These are phyloP conservation scores for Pipistrellus nathusii DNA, from an alignment of 2,797 vertebrate genomes.

Conservation along the genomic window DNA sequence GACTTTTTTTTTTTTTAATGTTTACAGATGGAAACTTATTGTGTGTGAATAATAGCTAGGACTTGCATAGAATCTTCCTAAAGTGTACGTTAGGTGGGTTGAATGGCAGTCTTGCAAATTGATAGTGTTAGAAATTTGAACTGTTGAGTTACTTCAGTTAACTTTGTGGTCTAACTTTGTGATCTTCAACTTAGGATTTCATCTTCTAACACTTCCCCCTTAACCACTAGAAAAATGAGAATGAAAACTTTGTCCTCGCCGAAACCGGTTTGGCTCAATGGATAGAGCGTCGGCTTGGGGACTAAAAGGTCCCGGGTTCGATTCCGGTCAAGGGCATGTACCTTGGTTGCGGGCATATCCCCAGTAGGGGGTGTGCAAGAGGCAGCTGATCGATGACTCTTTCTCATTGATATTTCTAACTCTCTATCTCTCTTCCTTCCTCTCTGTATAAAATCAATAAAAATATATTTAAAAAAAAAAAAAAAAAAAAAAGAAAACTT, in stretches of 20 bases:
- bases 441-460: too few species aligned
- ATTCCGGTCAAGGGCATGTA: too few species aligned
- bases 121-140: slow-evolving; percentile 21
- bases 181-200: slow-evolving; percentile 38
- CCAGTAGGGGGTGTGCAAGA: too few species aligned
- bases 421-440: too few species aligned
- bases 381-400: too few species aligned
- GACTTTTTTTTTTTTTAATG: background rate
- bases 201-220: background rate
- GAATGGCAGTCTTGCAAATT: background rate
- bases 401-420: too few species aligned
- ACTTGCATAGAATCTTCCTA: background rate
- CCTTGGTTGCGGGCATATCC: too few species aligned
- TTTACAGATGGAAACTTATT: background rate
- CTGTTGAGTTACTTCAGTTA: background rate
- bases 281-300: too few species aligned
- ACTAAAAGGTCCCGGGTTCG: too few species aligned
- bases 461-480: too few species aligned
- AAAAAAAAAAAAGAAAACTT: too few species aligned
- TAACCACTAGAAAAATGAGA: background rate
- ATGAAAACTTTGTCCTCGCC: background rate
- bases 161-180: background rate
- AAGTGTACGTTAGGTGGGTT: slow-evolving; percentile 3
- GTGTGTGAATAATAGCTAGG: background rate
- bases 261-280: too few species aligned